Base-by-base conservation (phyloP, 2,797 vertebrate genomes). In the Heteromormyrus szaboi region DNA sequence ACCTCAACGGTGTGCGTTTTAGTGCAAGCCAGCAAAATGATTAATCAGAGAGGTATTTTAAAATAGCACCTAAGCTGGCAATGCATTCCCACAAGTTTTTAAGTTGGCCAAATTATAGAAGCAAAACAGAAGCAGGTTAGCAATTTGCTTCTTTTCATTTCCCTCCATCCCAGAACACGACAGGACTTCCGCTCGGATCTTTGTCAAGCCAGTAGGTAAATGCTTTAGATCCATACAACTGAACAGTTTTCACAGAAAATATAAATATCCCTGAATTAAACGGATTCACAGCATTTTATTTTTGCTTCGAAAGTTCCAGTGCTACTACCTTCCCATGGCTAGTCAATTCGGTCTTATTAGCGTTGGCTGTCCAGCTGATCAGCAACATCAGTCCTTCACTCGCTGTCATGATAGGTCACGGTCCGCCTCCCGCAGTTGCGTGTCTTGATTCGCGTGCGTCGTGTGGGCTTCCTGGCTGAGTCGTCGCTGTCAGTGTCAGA, bases 261-360 rank as follows among this genome's bases (percentile, higher is more conserved):
- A 97, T 97, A 97, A 97, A 98, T 97, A 97, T 98, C 97, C 97
- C 97, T 98, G 97, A 97, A 97, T 97, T 95, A 95, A 96, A 96
- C 93, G 93, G 95, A 96, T 97, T 97, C 97, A 97, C 95, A 97
- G 95, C 96, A 96, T 95, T 95, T 46, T 46, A 44, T 81, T 81
- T 95, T 93, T 94, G 94, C 92, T 93, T 90, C 90, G 94, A 90
- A 92, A 92, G 95, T 94, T 95, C 95, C 96, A 97, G 96, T 96
- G 96, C 96, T 96, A 92, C 94, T 96, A 95, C 95, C 95, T 92
- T 94, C 93, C 92, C 89, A 88, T 92, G 94, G 94, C 93, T 93
- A 94, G 92, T 94, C 93, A 95, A 93, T 93, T 93, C 90, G 93
- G 93, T 95, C 92, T 93, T 92, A 93, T 95, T 94, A 93, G 93